Conservation (phyloP, 2,888 invertebrate species). For the Plebejus argus region DNA sequence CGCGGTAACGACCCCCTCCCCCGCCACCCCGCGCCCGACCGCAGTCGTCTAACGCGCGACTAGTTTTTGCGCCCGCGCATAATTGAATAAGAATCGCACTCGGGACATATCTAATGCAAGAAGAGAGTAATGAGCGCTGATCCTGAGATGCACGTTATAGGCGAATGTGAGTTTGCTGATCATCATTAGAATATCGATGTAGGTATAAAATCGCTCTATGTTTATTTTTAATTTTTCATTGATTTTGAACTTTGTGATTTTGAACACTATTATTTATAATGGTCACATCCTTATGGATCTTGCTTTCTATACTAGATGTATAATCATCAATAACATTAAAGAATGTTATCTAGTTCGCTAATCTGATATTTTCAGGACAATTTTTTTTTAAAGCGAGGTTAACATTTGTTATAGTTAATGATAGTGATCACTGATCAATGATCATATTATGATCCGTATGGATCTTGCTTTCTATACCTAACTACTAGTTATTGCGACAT, state of each 20-base stretch:
- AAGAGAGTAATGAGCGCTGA: slow-evolving; percentile 41
- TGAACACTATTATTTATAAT: neutral
- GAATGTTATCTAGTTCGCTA: no score
- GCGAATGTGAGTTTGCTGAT: slow-evolving; percentile 12
- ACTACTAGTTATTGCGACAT: neutral
- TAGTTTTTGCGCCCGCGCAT: slow-evolving; percentile 71
- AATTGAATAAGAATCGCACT: slow-evolving; percentile 73
- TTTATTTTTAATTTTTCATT: neutral
- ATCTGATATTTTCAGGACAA: no score
- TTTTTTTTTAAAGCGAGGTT: no score
- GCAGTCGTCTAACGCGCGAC: slow-evolving; percentile 73
- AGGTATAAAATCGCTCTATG: no score
- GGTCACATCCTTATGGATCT: neutral
- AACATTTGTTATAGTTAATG: no score
- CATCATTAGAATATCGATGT: neutral
- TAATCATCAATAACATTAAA: neutral
- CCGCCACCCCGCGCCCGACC: neutral
- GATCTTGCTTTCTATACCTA: neutral
- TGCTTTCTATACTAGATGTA: neutral
- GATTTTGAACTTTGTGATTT: neutral
- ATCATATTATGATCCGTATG: no score
- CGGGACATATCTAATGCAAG: slow-evolving; percentile 48
- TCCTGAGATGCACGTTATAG: neutral
- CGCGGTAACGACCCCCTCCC: slow-evolving; percentile 43
- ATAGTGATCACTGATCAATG: no score